Base-by-base conservation (phyloP, 2,888 invertebrate species). In the Exephanes ischioxanthus region DNA sequence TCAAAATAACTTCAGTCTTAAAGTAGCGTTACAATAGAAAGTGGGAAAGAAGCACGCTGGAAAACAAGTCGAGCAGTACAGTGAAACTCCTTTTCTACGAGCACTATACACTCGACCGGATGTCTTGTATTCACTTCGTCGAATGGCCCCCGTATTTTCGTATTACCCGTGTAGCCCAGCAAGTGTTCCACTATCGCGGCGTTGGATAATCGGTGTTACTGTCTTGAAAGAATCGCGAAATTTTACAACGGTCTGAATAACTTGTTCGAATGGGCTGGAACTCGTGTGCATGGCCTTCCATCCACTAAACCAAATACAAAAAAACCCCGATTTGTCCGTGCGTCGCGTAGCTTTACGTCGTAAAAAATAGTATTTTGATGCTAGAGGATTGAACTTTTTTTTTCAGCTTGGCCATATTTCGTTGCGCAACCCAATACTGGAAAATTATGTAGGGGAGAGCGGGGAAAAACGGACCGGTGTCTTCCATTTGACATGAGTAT, bases 1-100 rank as follows among this genome's bases (percentile, higher is more conserved):
- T 75, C 63, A 53, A 33, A 70, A 33, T 41, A 61, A 84, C 41
- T 80, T 80, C 41, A 55, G 22, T 55, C 37, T 55, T 26, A 33
- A 48, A 51, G 75, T 41, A 58, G 22, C 14, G 61, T 73, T 37
- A 63, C 26, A 61, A 22, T 51, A 33, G 61, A 58, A 33, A n/a
- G 58, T 41, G 45, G 5, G 45, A 37, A 19, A 68, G 48, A n/a
- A 73, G 16, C 37, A n/a, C 9, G 22, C 22, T 3, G 61, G n/a
- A 14, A 41, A 63, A 26, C 14, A 33, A 11, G 48, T 16, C 26
- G 66, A 37, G 37, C 41, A 14, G n/a, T 4, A 58, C 41, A 58
- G 11, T 51, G 51, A 67, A 76, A n/a, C 14, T 48, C 51, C 55
- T n/a, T 71, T 48, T 63, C 58, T 71, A 70, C 30, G 73, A 73